Base-by-base conservation (phyloP, 2,888 invertebrate genomes). In the Mystacides longicornis region DNA sequence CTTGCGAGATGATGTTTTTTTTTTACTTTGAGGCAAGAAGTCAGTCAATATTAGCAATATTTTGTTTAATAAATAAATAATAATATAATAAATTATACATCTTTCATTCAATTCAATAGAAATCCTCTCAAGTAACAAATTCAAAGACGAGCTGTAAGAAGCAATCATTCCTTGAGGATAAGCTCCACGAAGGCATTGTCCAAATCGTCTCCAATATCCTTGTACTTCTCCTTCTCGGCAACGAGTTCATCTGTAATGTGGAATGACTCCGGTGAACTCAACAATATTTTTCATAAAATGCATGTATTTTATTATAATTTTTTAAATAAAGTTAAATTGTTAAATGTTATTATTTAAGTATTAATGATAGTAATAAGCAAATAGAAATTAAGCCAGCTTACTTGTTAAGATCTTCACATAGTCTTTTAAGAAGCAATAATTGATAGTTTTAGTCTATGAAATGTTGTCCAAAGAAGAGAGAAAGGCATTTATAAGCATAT, bases 191-290 rank as follows among this genome's bases (percentile, higher is more conserved):
- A 97, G 72, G 98, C 98, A 73, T 92, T 91, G 81, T 99, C 98
- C 85, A 99, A 85, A 79, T 98, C 98, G 86, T 98, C 98, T 83
- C 96, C 96, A 82, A 99, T 97, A 81, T 92, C 89, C 86, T 97
- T 98, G 94, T 96, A 98, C 77, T 95, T 94, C 82, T 98, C 97
- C 86, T 98, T 99, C 79, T 93, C 93, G 75, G 89, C 86, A 70
- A 93, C 91, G 73, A 93, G 86, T 75, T 93, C 93, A 86, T 93
- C 93, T 93, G 84, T 65, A 80, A 79, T 58, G 53, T 56, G 37
- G 14, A 7, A 37, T 37, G n/a, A 37, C 3, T 3, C 16, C 16
- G 3, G 16, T 37, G 37, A 37, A 14, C 37, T 37, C 37, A 37
- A 37, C 16, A 27, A 27, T 27, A 5, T 14, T 16, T 37, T 37